phyloP scores from a whole-genome alignment of 2,888 invertebrate species.

The Tineola bisselliella region DNA sequence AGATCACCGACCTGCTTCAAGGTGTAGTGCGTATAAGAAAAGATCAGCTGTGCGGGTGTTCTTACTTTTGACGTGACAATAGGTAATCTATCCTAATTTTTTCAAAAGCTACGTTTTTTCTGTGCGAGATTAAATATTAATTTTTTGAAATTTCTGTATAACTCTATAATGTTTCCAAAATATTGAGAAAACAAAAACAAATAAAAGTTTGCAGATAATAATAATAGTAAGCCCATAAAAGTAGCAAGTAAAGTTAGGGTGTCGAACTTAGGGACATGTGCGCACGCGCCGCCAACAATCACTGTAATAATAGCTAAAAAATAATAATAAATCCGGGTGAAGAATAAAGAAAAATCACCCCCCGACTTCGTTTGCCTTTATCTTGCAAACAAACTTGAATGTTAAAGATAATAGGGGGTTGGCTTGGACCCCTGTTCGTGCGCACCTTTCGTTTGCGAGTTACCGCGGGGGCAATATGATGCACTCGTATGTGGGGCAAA shows the following conservation, averaged over 20 bases:
- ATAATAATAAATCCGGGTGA: constrained; percentile 68
- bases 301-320: constrained; percentile 68
- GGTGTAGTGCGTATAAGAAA: constrained; percentile 29
- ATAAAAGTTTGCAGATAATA: background rate
- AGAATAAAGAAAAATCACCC: constrained; percentile 67
- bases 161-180: no score
- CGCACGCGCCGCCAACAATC: constrained; percentile 61
- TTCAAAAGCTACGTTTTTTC: no score
- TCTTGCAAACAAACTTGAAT: constrained; percentile 66
- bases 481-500: constrained; percentile 26
- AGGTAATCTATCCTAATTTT: no score
- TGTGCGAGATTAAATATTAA: no score
- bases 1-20: constrained; percentile 13
- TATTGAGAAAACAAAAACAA: no score
- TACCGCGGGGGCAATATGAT: constrained; percentile 33
- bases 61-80: constrained; percentile 3
- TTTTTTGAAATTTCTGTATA: no score
- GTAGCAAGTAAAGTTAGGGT: constrained; percentile 24
- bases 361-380: constrained; percentile 62
- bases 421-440: constrained; percentile 35
- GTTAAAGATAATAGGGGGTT: constrained; percentile 66
- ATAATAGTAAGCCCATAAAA: constrained; percentile 5
- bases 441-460: constrained; percentile 46
- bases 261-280: constrained; percentile 54
- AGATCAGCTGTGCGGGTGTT: constrained; percentile 43